Base-by-base conservation (phyloP, 2,797 vertebrate species). In the Peromyscus melanophrys region DNA sequence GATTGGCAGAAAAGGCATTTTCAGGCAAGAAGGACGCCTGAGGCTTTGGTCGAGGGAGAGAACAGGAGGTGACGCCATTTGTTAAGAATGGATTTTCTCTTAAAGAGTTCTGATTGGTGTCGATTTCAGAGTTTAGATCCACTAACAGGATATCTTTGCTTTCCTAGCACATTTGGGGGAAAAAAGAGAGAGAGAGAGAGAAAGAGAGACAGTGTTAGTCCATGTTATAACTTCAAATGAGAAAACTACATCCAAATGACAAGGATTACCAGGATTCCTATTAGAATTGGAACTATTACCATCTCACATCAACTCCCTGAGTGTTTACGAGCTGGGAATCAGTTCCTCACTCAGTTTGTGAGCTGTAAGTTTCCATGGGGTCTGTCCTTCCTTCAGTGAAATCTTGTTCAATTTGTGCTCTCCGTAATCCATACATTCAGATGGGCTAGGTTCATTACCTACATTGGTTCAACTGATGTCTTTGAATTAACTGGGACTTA, bases 61-160 rank as follows among this genome's bases (percentile, higher is more conserved):
- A 98, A 97, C 98, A 98, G 96, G 99, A 98, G 97, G 99, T 98
- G 98, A 98, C 98, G 98, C 84, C 98, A 97, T 99, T 99, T 97
- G 98, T 98, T 98, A 98, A 98, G 99, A 99, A 99, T 97, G 99
- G 98, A 98, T 98, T 99, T 98, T 99, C 99, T 99, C 99, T 99
- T 99, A 99, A 98, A 99, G 99, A 99, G 98, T 99, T 99, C 98
- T 99, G 99, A 99, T 99, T 99, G 99, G 98, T 99, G 99, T 99
- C 99, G 98, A 99, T 99, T 99, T 99, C 99, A 99, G 99, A 99
- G 97, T 99, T 99, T 99, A 99, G 99, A 98, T 99, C 99, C 99
- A 99, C 99, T 99, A 99, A 99, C 97, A 99, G 99, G 99, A 99
- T 99, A 98, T 99, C 99, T 99, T 99, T 99, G 99, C 98, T 98